Evolutionary conservation across 2,888 invertebrate species (phyloP).

Genomic region (Crocallis elinguaria): DNA sequence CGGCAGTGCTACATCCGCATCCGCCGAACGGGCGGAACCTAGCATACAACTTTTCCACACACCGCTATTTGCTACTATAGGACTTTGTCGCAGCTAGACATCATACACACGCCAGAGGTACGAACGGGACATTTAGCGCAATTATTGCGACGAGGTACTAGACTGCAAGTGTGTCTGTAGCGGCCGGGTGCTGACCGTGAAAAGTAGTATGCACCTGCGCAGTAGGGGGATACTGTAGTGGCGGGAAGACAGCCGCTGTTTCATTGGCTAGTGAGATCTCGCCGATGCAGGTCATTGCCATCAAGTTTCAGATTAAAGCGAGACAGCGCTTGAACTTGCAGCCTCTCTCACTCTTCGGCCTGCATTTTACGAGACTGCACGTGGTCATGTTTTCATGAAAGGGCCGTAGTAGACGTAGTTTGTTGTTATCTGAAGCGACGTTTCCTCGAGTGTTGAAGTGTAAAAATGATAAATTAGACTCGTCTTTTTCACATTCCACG

Average conservation of each 20-base stretch:
- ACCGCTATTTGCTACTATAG: not conserved
- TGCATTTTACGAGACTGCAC: not conserved
- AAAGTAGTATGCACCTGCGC: constrained; percentile 2
- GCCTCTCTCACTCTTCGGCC: not conserved
- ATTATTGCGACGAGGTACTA: constrained; percentile 2
- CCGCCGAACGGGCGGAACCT: not conserved
- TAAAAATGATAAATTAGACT: too few species aligned
- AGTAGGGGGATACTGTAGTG: not conserved
- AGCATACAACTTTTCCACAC: not conserved
- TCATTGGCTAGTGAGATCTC: not conserved
- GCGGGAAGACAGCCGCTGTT: not conserved
- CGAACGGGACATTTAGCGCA: not conserved
- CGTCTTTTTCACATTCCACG: too few species aligned
- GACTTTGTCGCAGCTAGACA: not conserved
- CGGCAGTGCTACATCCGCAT: not conserved
- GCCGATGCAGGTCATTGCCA: constrained; percentile 2
- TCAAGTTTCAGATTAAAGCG: not conserved
- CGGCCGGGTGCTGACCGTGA: not conserved
- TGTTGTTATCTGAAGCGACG: too few species aligned
- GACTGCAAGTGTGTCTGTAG: not conserved
- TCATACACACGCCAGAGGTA: too few species aligned
- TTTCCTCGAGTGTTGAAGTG: too few species aligned
- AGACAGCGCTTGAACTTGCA: not conserved
- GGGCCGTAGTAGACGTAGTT: not conserved
- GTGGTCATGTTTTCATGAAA: not conserved